A percentile compares a stretch with the other conserved stretches of the same genome.
Conservation (phyloP, 2,113 vertebrate genomes). For the Mus spicilegus region DNA sequence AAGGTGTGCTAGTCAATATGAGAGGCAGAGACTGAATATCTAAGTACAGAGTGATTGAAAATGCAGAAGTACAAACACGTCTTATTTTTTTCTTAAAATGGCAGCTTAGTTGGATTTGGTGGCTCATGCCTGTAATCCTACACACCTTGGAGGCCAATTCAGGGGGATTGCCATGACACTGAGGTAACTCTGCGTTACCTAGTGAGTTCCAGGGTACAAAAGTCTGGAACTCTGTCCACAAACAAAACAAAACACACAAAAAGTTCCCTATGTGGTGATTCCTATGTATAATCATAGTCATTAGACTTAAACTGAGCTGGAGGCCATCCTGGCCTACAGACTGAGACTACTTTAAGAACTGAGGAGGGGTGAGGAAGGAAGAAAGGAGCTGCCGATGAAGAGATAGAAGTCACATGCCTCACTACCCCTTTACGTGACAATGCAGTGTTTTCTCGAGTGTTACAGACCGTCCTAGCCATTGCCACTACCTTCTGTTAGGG, state of each 20-base stretch:
- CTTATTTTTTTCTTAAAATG: not conserved
- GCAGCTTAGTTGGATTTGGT: not conserved
- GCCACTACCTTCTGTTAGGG: constrained; percentile 25
- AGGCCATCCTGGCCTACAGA: not conserved
- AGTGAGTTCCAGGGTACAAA: not conserved
- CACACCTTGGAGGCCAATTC: not conserved
- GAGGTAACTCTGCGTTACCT: not conserved
- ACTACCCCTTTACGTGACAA: not conserved
- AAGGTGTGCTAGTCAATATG: not conserved
- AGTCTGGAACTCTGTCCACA: not conserved
- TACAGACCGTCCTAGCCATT: not conserved
- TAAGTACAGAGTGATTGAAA: constrained; percentile 27
- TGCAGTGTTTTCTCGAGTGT: not conserved
- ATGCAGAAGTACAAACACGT: not conserved
- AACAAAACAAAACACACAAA: not conserved
- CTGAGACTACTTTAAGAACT: not conserved
- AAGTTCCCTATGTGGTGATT: not conserved
- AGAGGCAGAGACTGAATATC: not conserved
- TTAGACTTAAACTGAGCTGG: not conserved
- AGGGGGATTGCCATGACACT: not conserved
- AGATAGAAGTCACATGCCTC: not conserved
- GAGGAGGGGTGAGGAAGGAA: not conserved
- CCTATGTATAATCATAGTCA: not conserved
- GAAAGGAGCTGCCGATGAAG: not conserved
- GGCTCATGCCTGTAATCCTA: not conserved